Conservation (phyloP, 2,888 invertebrate species). For the Ryuthela nishihirai region DNA sequence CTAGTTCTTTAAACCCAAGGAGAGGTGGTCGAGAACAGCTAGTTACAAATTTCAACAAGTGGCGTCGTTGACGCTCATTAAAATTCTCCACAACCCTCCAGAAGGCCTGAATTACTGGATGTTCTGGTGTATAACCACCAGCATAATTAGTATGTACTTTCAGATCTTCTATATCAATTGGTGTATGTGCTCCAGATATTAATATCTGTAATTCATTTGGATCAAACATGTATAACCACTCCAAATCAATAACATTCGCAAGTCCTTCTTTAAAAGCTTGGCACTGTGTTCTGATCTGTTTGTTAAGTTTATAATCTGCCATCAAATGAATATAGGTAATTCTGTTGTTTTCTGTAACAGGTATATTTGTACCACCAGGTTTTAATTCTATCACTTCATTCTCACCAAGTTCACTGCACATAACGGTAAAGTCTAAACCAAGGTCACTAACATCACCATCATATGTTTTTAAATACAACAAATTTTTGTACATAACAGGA, state of each 20-base stretch:
- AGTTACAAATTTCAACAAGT: constrained; percentile 94
- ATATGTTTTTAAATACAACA: constrained; percentile 81
- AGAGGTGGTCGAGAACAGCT: constrained; percentile 96
- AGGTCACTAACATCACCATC: constrained; percentile 77
- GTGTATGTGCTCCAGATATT: constrained; percentile 92
- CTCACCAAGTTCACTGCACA: constrained; percentile 84
- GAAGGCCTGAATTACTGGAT: constrained; percentile 79
- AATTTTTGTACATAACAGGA: constrained; percentile 83
- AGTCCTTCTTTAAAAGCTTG: constrained; percentile 84
- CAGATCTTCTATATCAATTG: constrained; percentile 88
- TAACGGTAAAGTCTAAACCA: constrained; percentile 85
- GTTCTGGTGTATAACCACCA: constrained; percentile 75
- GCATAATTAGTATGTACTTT: constrained; percentile 82
- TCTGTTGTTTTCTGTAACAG: constrained; percentile 85
- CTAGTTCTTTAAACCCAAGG: constrained; percentile 94
- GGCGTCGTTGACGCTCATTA: constrained; percentile 75
- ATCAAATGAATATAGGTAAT: constrained; percentile 95
- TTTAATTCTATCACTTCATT: constrained; percentile 85
- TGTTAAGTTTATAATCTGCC: constrained; percentile 93
- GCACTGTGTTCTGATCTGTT: constrained; percentile 68
- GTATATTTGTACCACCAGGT: constrained; percentile 80
- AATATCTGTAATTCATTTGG: constrained; percentile 91
- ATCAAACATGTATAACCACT: constrained; percentile 93
- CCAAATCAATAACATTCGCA: constrained; percentile 80
- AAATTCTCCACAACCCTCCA: constrained; percentile 85